Conservation (phyloP, 1,140 invertebrate species). For the Drosophila pseudoananassae region DNA sequence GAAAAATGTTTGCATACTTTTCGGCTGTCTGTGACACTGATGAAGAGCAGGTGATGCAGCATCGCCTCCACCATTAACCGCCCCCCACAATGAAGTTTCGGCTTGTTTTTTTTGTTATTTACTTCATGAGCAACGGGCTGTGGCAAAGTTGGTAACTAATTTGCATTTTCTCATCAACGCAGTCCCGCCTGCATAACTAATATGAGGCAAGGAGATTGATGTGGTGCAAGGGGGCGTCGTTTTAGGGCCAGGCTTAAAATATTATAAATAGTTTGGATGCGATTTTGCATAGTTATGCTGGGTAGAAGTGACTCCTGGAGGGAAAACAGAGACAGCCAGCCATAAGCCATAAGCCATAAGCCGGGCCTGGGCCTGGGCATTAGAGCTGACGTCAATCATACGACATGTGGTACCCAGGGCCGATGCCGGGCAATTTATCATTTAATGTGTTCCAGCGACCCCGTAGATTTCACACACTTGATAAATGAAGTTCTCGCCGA, state of each 20-base stretch:
- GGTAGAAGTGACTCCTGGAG: neutral
- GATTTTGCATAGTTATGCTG: constrained; percentile 66
- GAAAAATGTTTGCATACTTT: constrained; percentile 82
- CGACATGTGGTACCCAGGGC: constrained; percentile 64
- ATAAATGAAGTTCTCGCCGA: constrained; percentile 67
- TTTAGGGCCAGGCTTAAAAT: constrained; percentile 51
- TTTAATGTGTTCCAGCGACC: constrained; percentile 40
- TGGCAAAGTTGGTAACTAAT: constrained; percentile 78
- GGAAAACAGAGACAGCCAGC: neutral
- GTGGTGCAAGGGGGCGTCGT: neutral
- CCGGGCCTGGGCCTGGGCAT: constrained; percentile 32
- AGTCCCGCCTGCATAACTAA: constrained; percentile 74
- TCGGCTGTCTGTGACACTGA: constrained; percentile 73
- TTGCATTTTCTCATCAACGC: constrained; percentile 81
- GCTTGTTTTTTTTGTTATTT: constrained; percentile 44
- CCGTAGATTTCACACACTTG: constrained; percentile 45
- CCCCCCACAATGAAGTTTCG: constrained; percentile 22
- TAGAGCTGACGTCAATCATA: constrained; percentile 78
- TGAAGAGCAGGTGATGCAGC: constrained; percentile 71
- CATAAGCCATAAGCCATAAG: constrained; percentile 7
- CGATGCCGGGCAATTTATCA: constrained; percentile 65
- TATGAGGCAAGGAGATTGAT: constrained; percentile 36
- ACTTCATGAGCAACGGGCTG: constrained; percentile 47
- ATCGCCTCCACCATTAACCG: neutral
- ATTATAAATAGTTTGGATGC: constrained; percentile 69